Conservation (phyloP, 2,888 invertebrate genomes). For the Lysandra coridon region DNA sequence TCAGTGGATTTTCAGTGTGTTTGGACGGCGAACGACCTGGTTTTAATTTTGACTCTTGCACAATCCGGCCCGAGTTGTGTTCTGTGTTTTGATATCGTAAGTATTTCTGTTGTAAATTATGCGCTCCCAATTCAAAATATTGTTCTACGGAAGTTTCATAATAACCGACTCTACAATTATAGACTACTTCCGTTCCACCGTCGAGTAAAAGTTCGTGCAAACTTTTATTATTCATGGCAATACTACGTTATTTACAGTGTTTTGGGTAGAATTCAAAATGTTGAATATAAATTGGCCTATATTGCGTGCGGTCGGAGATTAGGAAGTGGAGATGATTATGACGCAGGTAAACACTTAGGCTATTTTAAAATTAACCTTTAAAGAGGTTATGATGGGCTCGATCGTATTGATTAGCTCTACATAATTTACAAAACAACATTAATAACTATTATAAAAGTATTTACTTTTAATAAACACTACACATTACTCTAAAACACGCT, state of each 20-base stretch:
- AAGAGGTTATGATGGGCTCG: conserved; percentile 8
- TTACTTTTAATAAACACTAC: too few relatives aligned
- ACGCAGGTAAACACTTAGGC: not conserved
- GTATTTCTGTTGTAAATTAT: conserved; percentile 38
- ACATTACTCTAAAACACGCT: too few relatives aligned
- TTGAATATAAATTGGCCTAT: not conserved
- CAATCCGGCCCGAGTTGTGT: conserved; percentile 49
- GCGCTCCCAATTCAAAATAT: not conserved
- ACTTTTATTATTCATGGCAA: not conserved
- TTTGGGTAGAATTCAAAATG: not conserved
- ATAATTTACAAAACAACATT: not conserved
- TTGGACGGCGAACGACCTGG: conserved; percentile 58
- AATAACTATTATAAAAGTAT: too few relatives aligned
- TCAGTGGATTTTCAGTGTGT: conserved; percentile 44
- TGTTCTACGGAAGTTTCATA: not conserved
- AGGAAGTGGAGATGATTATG: not conserved
- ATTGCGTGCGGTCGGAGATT: not conserved
- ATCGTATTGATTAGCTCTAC: not conserved
- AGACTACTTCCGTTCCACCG: not conserved
- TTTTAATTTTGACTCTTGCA: conserved; percentile 70
- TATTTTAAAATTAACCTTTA: conserved; percentile 20
- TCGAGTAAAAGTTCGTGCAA: not conserved
- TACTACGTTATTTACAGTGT: not conserved
- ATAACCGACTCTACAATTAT: not conserved
- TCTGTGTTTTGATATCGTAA: conserved; percentile 49